Conservation (phyloP, 1,140 invertebrate species). For the Anastrepha obliqua region DNA sequence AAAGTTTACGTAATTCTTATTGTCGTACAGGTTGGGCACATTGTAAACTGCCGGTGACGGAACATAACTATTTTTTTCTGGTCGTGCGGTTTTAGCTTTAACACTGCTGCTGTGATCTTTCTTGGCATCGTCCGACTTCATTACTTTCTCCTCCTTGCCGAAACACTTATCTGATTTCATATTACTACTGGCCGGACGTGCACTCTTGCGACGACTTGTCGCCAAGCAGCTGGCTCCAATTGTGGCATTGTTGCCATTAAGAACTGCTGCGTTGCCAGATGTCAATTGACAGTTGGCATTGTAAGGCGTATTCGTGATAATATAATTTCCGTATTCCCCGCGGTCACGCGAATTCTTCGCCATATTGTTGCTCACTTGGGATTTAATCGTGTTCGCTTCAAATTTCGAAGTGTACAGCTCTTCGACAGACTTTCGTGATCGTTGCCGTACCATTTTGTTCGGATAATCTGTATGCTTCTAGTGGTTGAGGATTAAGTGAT, state of each 20-base stretch:
- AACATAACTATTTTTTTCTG: slow-evolving; percentile 20
- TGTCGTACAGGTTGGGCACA: slow-evolving; percentile 54
- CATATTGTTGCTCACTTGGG: slow-evolving; percentile 56
- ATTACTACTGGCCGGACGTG: not conserved
- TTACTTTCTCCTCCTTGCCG: slow-evolving; percentile 8
- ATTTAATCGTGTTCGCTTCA: slow-evolving; percentile 62
- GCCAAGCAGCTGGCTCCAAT: slow-evolving; percentile 24
- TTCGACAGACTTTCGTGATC: slow-evolving; percentile 66
- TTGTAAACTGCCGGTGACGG: not conserved
- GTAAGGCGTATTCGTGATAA: slow-evolving; percentile 57
- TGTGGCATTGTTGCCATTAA: not conserved
- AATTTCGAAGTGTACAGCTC: slow-evolving; percentile 68
- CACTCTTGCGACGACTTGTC: slow-evolving; percentile 29
- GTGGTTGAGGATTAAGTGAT: not conserved
- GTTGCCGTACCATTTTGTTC: slow-evolving; percentile 64
- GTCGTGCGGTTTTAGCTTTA: slow-evolving; percentile 42
- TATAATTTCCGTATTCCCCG: slow-evolving; percentile 43
- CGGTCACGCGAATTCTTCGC: slow-evolving; percentile 58
- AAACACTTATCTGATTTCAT: not conserved
- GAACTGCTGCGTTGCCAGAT: not conserved
- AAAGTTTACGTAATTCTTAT: slow-evolving; percentile 53
- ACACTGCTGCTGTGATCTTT: not conserved
- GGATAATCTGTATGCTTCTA: not conserved
- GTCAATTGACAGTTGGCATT: slow-evolving; percentile 3
- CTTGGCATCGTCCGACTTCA: slow-evolving; percentile 11